phyloP scores from a whole-genome alignment of 2,888 invertebrate genomes.

The Tigriopus californicus region DNA sequence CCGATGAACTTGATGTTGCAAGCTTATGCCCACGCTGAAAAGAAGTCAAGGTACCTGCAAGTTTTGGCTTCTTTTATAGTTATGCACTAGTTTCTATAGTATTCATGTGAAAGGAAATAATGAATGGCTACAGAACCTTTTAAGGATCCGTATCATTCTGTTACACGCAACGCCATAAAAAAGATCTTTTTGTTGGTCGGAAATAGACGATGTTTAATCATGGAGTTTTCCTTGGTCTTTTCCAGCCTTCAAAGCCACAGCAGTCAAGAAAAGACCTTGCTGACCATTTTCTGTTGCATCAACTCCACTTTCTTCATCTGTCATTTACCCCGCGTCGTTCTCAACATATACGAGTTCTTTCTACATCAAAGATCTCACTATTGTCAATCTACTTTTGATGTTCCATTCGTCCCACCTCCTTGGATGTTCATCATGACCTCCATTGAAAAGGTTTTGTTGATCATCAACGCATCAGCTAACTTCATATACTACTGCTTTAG shows the following conservation, averaged over 20 bases:
- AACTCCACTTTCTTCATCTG: constrained; percentile 1
- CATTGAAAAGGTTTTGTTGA: constrained; percentile 3
- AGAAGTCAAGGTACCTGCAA: too few relatives aligned
- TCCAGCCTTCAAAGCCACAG: background rate
- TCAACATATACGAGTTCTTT: constrained; percentile 5
- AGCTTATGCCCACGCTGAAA: too few relatives aligned
- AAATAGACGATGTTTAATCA: too few relatives aligned
- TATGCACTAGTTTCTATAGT: too few relatives aligned
- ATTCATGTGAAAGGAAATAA: too few relatives aligned
- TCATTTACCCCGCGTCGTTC: background rate
- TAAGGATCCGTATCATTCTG: too few relatives aligned
- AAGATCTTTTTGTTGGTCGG: too few relatives aligned
- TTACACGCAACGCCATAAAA: too few relatives aligned
- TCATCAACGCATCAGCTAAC: constrained; percentile 5
- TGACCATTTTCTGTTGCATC: constrained; percentile 6
- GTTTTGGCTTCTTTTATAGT: too few relatives aligned
- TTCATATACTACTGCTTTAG: constrained; percentile 7
- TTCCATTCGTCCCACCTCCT: background rate
- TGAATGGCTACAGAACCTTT: too few relatives aligned
- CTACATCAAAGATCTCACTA: background rate
- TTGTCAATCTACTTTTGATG: background rate
- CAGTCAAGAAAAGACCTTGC: background rate
- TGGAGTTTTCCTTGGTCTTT: background rate
- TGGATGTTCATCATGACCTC: background rate
- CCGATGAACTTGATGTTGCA: too few relatives aligned